Evolutionary conservation across 2,797 vertebrate genomes (phyloP), one percentile per base, ranked within the genome.

Genomic region (Diplodus sargus): DNA sequence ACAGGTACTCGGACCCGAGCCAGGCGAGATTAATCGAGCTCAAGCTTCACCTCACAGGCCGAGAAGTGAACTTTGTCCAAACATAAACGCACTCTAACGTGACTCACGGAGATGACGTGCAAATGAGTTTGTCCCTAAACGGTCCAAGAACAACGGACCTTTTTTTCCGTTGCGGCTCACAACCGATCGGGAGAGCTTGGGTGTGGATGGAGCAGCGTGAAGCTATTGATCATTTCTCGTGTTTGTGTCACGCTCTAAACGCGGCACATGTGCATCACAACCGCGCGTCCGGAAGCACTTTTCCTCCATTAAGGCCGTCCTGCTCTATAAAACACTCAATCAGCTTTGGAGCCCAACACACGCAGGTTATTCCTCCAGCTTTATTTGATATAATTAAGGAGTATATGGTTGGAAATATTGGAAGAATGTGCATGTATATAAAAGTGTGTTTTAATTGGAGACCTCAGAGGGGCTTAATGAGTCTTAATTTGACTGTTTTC

Each of bases 401-500:
- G 72, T 87, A 81, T 82, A 87, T 81, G 80, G 87, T 89, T 86
- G 87, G 89, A 92, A 93, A 90, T 91, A 92, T 84, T 80, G 79
- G 85, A 91, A 54, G 86, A 90, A 87, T 85, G 79, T 85, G 71
- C 74, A 85, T 86, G 82, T 83, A 82, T 93, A 81, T 93, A 85
- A 91, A 91, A 86, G 73, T 23, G 71, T 73, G 77, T 84, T 88
- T 93, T 89, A 93, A 94, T 93, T 90, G 89, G 87, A 91, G 94
- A 91, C 92, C 92, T 85, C 89, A 89, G 86, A 93, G 85, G 75
- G 78, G 74, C 87, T 82, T 92, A 93, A 93, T 93, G 91, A 87
- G 87, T 65, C 86, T 90, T 91, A 91, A 92, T 91, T 91, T 91
- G 93, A 93, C 87, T 87, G 82, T 90, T 92, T 92, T 91, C 90